phyloP scores from a whole-genome alignment of 2,797 vertebrate species.

The Peromyscus aztecus region DNA sequence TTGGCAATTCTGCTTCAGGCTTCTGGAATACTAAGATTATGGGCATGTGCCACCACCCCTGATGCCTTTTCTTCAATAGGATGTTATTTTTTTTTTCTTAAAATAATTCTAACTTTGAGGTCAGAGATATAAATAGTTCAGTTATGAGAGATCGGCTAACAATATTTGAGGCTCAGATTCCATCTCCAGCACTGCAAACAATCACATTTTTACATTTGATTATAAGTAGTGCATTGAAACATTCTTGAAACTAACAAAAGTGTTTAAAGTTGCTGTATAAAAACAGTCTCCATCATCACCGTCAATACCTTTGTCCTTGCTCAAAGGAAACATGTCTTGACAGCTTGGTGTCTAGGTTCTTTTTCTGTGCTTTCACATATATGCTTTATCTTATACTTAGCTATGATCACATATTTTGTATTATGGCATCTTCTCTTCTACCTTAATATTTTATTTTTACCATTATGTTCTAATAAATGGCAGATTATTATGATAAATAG shows the following conservation, averaged over 20 bases:
- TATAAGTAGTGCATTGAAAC: conserved; percentile 48
- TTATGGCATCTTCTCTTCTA: neutral
- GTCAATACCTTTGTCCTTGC: neutral
- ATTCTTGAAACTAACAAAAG: conserved; percentile 46
- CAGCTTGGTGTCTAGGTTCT: neutral
- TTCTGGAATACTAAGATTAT: neutral
- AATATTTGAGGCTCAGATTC: neutral
- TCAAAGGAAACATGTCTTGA: conserved; percentile 19
- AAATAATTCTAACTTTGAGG: conserved; percentile 52
- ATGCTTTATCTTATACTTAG: neutral
- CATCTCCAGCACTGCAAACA: neutral
- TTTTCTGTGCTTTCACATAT: conserved; percentile 6
- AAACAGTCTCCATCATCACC: neutral
- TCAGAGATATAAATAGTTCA: neutral
- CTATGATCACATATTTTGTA: conserved; percentile 9
- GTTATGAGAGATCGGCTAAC: neutral
- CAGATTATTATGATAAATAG: conserved; percentile 3
- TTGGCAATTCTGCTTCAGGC: neutral
- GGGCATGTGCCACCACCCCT: neutral
- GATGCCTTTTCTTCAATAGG: conserved; percentile 34
- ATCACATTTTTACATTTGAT: conserved; percentile 46
- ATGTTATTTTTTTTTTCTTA: conserved; percentile 44
- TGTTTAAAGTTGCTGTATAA: conserved; percentile 30
- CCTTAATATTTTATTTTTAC: conserved; percentile 35
- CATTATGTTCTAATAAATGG: conserved; percentile 48